Base-by-base conservation (phyloP, 2,888 invertebrate species). In the Amaurobius ferox region DNA sequence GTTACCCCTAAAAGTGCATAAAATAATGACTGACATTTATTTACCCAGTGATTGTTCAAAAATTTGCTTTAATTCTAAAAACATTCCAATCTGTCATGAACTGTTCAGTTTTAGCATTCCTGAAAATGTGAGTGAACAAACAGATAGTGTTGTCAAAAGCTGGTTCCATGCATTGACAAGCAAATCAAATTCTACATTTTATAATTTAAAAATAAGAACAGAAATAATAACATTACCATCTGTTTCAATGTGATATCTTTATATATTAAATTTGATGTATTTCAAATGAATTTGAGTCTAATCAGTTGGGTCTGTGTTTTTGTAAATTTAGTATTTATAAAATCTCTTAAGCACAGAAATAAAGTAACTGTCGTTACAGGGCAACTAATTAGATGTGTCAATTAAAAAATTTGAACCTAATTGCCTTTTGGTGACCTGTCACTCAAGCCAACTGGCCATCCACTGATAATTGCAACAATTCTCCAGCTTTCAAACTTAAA, bases 21-120 rank as follows among this genome's bases (percentile, higher is more conserved):
- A 40, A 19, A 67, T 85, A 5, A 28, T 40, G 0, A 30, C 62
- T 7, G 13, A 32, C 6, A 29, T 64, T 11, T 64, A 29, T 16
- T 23, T 64, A 9, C 64, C 29, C 6, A 64, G 29, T n/a, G 6
- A 29, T 29, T 29, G 28, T 7, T 55, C 30, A 32, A 48, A 19
- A 7, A 0, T 6, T 30, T 44, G 19, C 9, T 44, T 28, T 0
- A 26, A 28, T 16, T 61, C 55, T 3, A 55, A 30, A 61, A 11
- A 32, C 2, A 11, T 48, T n/a, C n/a, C 40, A 44, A 9, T 28
- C 1, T 44, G 35, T 40, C 19, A 32, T 40, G 78, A 85, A 55
- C 48, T 85, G 1, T 78, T 73, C 55, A 66, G 66, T 1, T 85
- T 85, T 30, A 85, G 85, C 62, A 78, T 68, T 78, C 85, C 85